Conservation (phyloP, 1,140 invertebrate genomes). For the Anastrepha ludens region DNA sequence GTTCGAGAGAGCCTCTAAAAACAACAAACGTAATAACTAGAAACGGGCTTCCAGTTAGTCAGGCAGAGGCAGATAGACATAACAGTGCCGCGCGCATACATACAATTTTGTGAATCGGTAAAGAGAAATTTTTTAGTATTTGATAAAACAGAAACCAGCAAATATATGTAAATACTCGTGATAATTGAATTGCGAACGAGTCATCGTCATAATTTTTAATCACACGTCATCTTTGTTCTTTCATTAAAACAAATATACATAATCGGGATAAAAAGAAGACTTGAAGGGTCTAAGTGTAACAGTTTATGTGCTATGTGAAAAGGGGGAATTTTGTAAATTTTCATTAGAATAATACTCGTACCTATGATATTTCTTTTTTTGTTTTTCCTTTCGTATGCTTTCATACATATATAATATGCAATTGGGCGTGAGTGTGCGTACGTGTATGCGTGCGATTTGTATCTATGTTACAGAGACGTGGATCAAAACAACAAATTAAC, state of each 20-base stretch:
- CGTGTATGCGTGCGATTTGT: conserved; percentile 39
- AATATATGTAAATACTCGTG: conserved; percentile 51
- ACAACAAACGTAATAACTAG: conserved; percentile 35
- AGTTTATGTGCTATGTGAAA: conserved; percentile 12
- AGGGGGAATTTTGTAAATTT: conserved; percentile 7
- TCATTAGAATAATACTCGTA: neutral
- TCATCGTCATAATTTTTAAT: conserved; percentile 42
- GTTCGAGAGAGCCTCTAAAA: conserved; percentile 33
- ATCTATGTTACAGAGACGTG: conserved; percentile 21
- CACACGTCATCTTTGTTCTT: conserved; percentile 41
- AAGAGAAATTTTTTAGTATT: conserved; percentile 49
- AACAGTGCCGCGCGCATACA: conserved; percentile 40
- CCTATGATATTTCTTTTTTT: neutral
- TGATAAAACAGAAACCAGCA: conserved; percentile 48
- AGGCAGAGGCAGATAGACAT: conserved; percentile 39
- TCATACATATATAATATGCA: conserved; percentile 32
- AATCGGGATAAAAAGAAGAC: neutral
- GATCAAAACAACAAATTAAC: conserved; percentile 27
- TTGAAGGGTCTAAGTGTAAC: neutral
- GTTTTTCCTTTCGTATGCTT: neutral
- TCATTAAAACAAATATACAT: conserved; percentile 22
- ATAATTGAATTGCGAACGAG: conserved; percentile 46
- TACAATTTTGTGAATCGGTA: conserved; percentile 45
- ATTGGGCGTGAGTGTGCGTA: conserved; percentile 45
- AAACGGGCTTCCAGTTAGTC: conserved; percentile 46